Base-by-base conservation (phyloP, 2,888 invertebrate species). In the Lymantria dispar region DNA sequence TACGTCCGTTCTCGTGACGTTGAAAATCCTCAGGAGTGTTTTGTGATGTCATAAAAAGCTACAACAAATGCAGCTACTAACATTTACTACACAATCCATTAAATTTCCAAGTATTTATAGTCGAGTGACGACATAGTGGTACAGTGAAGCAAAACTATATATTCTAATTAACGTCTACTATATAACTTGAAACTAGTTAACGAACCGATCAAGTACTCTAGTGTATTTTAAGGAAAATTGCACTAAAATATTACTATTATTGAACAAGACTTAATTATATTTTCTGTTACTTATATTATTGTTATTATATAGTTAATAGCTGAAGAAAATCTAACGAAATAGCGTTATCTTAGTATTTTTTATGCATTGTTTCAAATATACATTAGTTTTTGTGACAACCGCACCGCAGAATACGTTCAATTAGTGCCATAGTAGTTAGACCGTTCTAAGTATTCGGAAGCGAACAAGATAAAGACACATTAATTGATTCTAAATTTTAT, bases 401-500 rank as follows among this genome's bases (percentile, higher is more conserved):
- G 33, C 5, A 10, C 33, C 9, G 33, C 8, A 40, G 49, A 57
- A 58, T 49, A 22, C 50, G 8, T 44, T 52, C 44, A 31, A 56
- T 58, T 54, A 48, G 38, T 33, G 43, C 45, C 15, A 37, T 31
- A 52, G 15, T 50, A 58, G n/a, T 55, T 59, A 59, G 52, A 56
- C 39, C 46, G 51, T 58, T 58, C 50, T 60, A 64, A 62, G 64
- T 59, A 64, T 70, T 71, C 66, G 62, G 60, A 64, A 70, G 64
- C 60, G 50, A 57, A 60, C 51, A 50, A 57, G 53, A 61, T 67
- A 70, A 62, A 68, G 68, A 58, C 60, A 62, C 52, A 57, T 56
- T 73, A 78, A 77, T 80, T 68, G 73, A 72, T 73, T 71, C 66
- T 56, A 67, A 74, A 72, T 72, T 56, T 72, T 67, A 38, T 12